Conservation (phyloP, 2,113 vertebrate genomes). For the Eolophus roseicapilla region DNA sequence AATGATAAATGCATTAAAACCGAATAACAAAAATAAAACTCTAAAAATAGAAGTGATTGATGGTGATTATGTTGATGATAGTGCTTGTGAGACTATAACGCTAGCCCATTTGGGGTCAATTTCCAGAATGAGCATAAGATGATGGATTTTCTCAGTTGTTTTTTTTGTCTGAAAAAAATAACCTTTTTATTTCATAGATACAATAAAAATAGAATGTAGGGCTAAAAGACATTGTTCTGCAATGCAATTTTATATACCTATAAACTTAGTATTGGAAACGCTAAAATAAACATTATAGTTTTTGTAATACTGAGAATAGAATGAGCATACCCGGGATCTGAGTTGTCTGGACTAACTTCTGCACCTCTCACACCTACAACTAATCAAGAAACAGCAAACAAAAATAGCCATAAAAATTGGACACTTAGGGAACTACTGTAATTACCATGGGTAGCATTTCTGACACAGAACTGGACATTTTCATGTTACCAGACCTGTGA, state of each 20-base stretch:
- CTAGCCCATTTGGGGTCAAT: background rate
- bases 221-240: background rate
- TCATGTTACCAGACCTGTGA: background rate
- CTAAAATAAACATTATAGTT: background rate
- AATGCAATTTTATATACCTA: background rate
- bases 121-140: background rate
- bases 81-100: background rate
- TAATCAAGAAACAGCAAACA: too few species aligned
- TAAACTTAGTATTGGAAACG: background rate
- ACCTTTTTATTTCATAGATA: background rate
- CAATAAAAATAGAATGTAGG: background rate
- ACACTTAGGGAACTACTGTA: too few species aligned
- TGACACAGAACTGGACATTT: background rate
- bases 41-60: background rate
- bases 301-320: background rate
- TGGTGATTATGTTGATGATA: background rate
- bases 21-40: background rate
- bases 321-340: too few species aligned
- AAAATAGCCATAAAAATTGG: too few species aligned
- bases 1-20: background rate
- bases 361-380: too few species aligned
- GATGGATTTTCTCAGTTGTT: background rate
- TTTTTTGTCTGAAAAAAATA: background rate
- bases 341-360: too few species aligned
- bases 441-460: too few species aligned